A percentile compares a stretch with the other conserved stretches of the same genome.
These are phyloP conservation scores for Chaetops frenatus DNA, from an alignment of 2,113 vertebrate species.

Conservation along the genomic window DNA sequence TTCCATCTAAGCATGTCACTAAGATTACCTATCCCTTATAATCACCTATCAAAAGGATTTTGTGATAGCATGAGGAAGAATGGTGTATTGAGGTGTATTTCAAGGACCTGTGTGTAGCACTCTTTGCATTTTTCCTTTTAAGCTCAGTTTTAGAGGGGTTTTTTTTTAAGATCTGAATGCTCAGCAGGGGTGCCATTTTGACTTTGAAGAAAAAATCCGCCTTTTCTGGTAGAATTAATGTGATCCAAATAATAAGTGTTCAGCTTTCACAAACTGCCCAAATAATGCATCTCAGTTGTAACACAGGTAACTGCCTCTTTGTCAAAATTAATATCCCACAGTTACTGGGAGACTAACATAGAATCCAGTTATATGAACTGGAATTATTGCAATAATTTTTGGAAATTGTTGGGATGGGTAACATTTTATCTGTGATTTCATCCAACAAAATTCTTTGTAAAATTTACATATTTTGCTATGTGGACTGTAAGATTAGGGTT, in stretches of 20 bases:
- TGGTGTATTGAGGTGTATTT: neutral
- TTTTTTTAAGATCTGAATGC: neutral
- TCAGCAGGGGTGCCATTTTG: neutral
- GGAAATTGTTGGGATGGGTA: neutral
- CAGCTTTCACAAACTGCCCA: neutral
- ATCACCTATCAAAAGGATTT: neutral
- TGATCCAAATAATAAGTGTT: neutral
- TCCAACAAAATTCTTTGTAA: neutral
- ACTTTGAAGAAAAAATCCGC: neutral
- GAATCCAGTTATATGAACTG: neutral
- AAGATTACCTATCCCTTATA: conserved; percentile 3
- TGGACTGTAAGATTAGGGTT: neutral
- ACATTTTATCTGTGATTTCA: neutral
- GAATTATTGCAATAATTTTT: neutral
- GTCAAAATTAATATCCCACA: neutral
- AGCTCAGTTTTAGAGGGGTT: neutral
- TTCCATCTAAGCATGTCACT: neutral
- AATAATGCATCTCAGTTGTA: neutral
- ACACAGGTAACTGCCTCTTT: neutral
- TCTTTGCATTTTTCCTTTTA: neutral
- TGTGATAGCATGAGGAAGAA: neutral
- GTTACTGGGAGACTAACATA: neutral
- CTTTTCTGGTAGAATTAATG: neutral
- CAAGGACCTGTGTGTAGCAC: neutral
- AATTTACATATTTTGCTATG: neutral